Percentiles rank a stretch among this genome's conserved stretches.
Conservation (phyloP, 1,140 invertebrate species). For the Zaprionus inermis region DNA sequence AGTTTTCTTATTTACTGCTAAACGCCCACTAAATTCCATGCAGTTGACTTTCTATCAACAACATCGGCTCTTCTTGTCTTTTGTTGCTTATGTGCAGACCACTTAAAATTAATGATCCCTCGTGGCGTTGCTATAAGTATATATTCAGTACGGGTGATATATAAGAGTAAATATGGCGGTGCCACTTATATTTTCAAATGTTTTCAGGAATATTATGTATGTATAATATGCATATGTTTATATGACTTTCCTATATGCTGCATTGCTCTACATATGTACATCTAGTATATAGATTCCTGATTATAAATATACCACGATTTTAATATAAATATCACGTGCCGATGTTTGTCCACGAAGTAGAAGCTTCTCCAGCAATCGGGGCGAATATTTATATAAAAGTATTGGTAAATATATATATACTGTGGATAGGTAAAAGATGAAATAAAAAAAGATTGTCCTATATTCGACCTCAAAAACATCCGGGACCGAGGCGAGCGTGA, state of each 20-base stretch:
- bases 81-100: conserved; percentile 15
- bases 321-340: conserved; percentile 59
- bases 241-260: conserved; percentile 27
- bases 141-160: neutral
- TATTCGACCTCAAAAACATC: conserved; percentile 75
- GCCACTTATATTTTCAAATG: neutral
- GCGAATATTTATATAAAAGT: conserved; percentile 30
- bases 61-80: conserved; percentile 5
- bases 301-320: conserved; percentile 21
- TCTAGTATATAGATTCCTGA: conserved; percentile 14
- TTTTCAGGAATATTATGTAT: conserved; percentile 29
- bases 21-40: conserved; percentile 36
- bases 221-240: conserved; percentile 7
- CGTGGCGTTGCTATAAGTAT: conserved; percentile 16
- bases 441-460: conserved; percentile 65
- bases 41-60: conserved; percentile 38
- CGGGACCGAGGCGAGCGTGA: conserved; percentile 62
- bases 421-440: conserved; percentile 29
- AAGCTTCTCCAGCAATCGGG: conserved; percentile 43
- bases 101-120: conserved; percentile 44
- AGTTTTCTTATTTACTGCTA: conserved; percentile 31
- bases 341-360: conserved; percentile 20
- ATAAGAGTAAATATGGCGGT: neutral
- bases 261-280: conserved; percentile 22
- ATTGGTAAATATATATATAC: conserved; percentile 8